These are phyloP conservation scores for Enteromius anoplus DNA, from an alignment of 2,797 vertebrate species.

Conservation along the genomic window DNA sequence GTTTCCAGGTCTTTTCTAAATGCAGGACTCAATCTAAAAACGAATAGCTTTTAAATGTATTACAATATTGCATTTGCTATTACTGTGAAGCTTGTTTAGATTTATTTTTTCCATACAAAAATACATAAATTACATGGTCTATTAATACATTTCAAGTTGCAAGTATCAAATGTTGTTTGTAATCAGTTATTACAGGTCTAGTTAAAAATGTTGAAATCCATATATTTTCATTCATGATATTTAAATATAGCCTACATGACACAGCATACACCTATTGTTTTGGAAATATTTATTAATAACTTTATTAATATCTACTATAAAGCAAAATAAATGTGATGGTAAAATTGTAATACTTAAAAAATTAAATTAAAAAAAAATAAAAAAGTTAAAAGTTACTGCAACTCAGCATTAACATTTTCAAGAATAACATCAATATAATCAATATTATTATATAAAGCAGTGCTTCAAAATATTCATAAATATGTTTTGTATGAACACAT, in stretches of 20 bases:
- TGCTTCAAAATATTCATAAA: not conserved
- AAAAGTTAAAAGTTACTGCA: not conserved
- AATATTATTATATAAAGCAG: not conserved
- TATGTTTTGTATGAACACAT: not conserved
- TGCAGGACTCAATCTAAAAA: not conserved
- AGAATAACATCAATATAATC: not conserved
- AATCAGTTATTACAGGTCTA: not conserved
- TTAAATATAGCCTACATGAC: not conserved
- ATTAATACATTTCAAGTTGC: not conserved
- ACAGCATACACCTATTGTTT: not conserved
- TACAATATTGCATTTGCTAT: not conserved
- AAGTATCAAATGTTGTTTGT: not conserved
- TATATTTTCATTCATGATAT: not conserved
- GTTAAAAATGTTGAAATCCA: not conserved
- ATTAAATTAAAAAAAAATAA: not conserved
- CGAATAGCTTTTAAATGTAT: not conserved
- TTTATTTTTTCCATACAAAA: not conserved
- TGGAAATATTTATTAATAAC: not conserved
- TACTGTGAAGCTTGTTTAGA: no score
- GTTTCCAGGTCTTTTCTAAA: constrained; percentile 20
- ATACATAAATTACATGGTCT: not conserved
- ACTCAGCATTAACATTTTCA: not conserved
- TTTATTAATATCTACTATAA: not conserved
- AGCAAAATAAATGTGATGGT: not conserved
- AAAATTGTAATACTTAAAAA: not conserved